Conservation (phyloP, 2,888 invertebrate genomes). For the Gerris lacustris region DNA sequence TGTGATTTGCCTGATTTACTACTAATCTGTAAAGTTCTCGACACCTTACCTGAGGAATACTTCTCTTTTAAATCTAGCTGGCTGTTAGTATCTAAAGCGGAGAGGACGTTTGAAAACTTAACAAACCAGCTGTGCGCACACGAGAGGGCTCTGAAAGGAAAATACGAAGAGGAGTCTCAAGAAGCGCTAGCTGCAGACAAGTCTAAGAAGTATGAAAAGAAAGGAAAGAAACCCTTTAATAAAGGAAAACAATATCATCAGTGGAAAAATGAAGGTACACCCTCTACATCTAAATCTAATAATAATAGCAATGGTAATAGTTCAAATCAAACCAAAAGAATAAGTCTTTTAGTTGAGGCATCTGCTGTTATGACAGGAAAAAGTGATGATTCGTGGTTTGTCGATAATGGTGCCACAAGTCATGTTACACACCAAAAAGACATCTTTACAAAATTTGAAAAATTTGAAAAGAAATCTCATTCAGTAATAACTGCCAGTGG, state of each 20-base stretch:
- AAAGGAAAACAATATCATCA: background rate
- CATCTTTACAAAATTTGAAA: background rate
- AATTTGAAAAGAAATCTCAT: background rate
- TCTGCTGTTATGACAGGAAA: background rate
- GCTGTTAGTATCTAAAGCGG: constrained; percentile 9
- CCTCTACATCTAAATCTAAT: background rate
- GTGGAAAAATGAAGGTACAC: background rate
- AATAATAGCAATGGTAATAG: background rate
- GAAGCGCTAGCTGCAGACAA: background rate
- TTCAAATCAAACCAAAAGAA: no score
- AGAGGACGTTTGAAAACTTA: constrained; percentile 10
- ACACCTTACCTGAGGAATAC: constrained; percentile 11
- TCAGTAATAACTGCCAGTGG: constrained; percentile 10
- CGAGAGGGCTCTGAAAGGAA: constrained; percentile 6
- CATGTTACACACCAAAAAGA: background rate
- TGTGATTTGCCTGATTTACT: constrained; percentile 4
- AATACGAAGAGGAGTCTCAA: no score
- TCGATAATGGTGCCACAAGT: constrained; percentile 6
- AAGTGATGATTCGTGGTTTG: background rate
- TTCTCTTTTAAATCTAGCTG: constrained; percentile 15
- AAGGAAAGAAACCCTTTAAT: background rate
- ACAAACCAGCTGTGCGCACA: background rate
- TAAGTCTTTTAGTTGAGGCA: background rate
- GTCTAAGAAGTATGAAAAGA: background rate
- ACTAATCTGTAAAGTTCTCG: constrained; percentile 7